A percentile compares a stretch with the other conserved stretches of the same genome.
Evolutionary conservation across 2,888 invertebrate genomes (phyloP).

Genomic region (Microctonus brassicae): DNA sequence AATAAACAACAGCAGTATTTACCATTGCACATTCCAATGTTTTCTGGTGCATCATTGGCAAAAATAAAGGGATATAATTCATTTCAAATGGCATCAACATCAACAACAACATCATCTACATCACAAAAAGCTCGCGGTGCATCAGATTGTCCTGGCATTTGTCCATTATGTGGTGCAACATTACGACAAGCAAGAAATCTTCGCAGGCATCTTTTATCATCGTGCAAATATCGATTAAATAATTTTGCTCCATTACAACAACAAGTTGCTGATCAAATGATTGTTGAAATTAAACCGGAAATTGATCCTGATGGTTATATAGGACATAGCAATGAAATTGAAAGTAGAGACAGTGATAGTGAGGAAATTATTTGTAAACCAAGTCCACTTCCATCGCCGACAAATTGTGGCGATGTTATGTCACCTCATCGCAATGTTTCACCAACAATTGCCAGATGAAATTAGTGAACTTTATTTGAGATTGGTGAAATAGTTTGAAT

Average conservation of each 20-base stretch:
- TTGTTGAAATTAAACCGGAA: slow-evolving; percentile 64
- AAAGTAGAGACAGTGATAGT: slow-evolving; percentile 56
- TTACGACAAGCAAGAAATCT: slow-evolving; percentile 75
- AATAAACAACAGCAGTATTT: slow-evolving; percentile 60
- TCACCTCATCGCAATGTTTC: slow-evolving; percentile 63
- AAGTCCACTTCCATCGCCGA: slow-evolving; percentile 61
- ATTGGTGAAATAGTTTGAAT: background rate
- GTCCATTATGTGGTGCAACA: slow-evolving; percentile 75
- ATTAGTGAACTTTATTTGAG: slow-evolving; percentile 32
- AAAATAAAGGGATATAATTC: slow-evolving; percentile 34
- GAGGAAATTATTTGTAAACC: slow-evolving; percentile 66
- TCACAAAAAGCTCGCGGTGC: slow-evolving; percentile 71
- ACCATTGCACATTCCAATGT: slow-evolving; percentile 65
- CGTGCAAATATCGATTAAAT: slow-evolving; percentile 67
- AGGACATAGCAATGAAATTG: slow-evolving; percentile 53
- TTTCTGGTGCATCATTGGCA: slow-evolving; percentile 61
- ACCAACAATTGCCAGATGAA: slow-evolving; percentile 65
- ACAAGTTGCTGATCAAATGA: slow-evolving; percentile 53
- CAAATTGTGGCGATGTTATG: slow-evolving; percentile 55
- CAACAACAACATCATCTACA: slow-evolving; percentile 14
- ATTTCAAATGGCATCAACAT: slow-evolving; percentile 16
- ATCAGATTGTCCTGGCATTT: slow-evolving; percentile 75
- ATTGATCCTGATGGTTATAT: slow-evolving; percentile 56
- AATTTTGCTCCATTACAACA: slow-evolving; percentile 55
- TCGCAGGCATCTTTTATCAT: slow-evolving; percentile 72